phyloP scores from a whole-genome alignment of 2,797 vertebrate genomes.

The Cottoperca gobio region DNA sequence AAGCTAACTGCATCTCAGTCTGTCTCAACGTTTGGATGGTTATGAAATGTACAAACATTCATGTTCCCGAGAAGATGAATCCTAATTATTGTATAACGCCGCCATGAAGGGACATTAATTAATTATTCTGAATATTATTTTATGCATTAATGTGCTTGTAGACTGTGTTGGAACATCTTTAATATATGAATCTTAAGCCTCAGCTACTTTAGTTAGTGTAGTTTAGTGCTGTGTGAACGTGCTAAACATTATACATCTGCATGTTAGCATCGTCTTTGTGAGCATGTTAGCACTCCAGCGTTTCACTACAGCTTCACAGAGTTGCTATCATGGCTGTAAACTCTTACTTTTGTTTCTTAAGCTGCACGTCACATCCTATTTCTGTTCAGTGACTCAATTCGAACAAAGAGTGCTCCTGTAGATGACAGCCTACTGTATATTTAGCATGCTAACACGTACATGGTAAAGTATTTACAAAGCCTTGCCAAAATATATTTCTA shows the following conservation, averaged over 20 bases:
- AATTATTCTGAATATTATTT: too few relatives aligned
- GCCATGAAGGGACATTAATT: too few relatives aligned
- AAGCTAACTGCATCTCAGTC: too few relatives aligned
- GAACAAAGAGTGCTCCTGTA: background rate
- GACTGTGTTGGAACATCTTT: too few relatives aligned
- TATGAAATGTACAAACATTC: background rate
- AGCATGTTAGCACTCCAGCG: too few relatives aligned
- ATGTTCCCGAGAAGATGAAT: background rate
- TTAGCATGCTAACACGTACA: constrained; percentile 1
- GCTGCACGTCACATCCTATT: background rate
- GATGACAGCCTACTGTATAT: constrained; percentile 7
- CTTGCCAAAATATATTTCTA: background rate
- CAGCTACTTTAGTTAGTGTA: too few relatives aligned
- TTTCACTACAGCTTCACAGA: background rate
- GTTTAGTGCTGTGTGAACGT: too few relatives aligned
- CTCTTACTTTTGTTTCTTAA: background rate
- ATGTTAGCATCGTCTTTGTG: background rate
- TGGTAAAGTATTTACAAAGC: background rate
- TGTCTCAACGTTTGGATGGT: background rate
- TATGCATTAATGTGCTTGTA: too few relatives aligned
- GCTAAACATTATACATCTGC: background rate
- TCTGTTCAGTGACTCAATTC: background rate
- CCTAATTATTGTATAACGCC: too few relatives aligned
- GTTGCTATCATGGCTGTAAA: background rate
- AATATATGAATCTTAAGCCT: background rate